phyloP scores from a whole-genome alignment of 2,113 vertebrate genomes.

The Panthera uncia region DNA sequence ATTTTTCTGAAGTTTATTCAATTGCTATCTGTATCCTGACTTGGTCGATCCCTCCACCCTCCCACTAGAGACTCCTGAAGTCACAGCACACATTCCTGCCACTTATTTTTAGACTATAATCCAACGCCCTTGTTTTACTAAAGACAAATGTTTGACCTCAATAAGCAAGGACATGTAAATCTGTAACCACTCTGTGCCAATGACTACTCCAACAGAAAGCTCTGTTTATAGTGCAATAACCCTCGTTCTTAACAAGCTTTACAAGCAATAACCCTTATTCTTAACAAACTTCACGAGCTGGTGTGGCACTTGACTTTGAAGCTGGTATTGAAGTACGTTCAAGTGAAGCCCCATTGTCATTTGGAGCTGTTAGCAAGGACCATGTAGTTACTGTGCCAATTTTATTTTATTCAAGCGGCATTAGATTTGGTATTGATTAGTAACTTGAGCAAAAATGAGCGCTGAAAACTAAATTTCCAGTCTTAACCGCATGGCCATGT shows the following conservation, averaged over 20 bases:
- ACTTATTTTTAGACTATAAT: conserved; percentile 65
- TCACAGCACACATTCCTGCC: neutral
- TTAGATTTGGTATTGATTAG: neutral
- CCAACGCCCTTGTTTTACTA: conserved; percentile 52
- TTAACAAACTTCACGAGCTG: neutral
- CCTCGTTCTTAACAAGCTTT: neutral
- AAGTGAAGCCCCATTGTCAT: neutral
- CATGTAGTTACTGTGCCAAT: neutral
- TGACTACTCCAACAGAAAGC: neutral
- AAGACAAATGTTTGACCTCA: conserved; percentile 64
- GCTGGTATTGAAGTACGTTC: neutral
- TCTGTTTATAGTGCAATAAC: neutral
- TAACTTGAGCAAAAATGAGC: neutral
- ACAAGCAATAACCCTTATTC: neutral
- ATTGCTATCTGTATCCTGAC: neutral
- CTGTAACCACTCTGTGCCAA: neutral
- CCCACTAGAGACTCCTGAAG: conserved; percentile 64
- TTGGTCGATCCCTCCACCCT: conserved; percentile 52
- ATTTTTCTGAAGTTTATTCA: conserved; percentile 42
- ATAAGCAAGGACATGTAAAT: neutral
- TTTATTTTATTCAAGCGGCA: conserved; percentile 4
- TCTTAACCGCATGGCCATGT: neutral
- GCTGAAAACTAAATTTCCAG: neutral
- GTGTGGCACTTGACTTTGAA: neutral
- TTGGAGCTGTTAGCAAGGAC: neutral